Conservation (phyloP, 2,888 invertebrate species). For the Formica aserva region DNA sequence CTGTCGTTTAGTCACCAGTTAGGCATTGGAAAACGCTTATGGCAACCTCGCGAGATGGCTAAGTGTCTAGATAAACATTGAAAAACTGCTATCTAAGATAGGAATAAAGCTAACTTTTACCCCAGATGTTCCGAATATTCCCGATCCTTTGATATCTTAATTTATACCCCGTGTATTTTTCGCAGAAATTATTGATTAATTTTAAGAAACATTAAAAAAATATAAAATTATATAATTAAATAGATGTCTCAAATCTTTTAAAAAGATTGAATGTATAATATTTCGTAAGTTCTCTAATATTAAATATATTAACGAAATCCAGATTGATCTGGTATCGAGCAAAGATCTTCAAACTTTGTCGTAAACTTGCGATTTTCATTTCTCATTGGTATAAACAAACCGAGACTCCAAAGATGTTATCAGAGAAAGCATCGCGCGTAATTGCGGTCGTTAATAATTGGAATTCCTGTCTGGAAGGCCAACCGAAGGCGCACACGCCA, state of each 20-base stretch:
- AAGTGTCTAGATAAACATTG: constrained; percentile 80
- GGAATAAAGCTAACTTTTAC: constrained; percentile 59
- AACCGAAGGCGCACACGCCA: constrained; percentile 13
- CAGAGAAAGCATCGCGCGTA: constrained; percentile 64
- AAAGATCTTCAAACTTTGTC: neutral
- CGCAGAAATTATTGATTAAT: neutral
- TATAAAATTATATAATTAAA: neutral
- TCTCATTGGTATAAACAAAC: neutral
- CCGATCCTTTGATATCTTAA: constrained; percentile 14
- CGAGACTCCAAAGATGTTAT: constrained; percentile 64
- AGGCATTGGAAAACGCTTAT: constrained; percentile 83
- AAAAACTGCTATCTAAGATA: constrained; percentile 59
- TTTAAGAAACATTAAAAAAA: neutral
- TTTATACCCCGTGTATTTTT: constrained; percentile 20
- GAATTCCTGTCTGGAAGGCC: constrained; percentile 45
- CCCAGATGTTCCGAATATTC: constrained; percentile 50
- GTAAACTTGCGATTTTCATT: constrained; percentile 5
- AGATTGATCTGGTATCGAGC: neutral
- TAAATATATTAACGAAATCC: neutral
- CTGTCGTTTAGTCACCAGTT: constrained; percentile 71
- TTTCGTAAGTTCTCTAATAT: neutral
- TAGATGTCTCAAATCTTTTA: neutral
- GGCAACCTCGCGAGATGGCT: constrained; percentile 70
- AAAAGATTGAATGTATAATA: neutral
- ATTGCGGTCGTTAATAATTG: constrained; percentile 70